Evolutionary conservation across 23 tunicate species (phyloP).

Genomic region (Trididemnum clinides): DNA sequence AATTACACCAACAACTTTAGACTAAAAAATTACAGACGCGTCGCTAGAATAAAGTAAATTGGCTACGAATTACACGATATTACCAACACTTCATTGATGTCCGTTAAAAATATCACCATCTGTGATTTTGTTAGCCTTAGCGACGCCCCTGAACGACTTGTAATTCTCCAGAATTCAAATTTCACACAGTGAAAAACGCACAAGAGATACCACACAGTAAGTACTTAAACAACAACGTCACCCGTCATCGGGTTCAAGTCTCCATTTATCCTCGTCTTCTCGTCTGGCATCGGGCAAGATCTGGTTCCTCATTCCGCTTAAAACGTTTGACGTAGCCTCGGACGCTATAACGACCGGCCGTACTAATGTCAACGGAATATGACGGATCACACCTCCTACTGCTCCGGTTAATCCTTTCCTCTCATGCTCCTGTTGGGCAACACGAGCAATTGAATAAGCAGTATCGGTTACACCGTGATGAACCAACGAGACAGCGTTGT

Average conservation of each 20-base stretch:
- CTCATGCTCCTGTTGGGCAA: slow-evolving; percentile 83
- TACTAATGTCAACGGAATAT: slow-evolving; percentile 85
- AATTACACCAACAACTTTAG: too few relatives aligned
- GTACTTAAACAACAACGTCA: background rate
- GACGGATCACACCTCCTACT: slow-evolving; percentile 86
- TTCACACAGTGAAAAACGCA: background rate
- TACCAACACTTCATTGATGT: too few relatives aligned
- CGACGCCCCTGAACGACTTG: background rate
- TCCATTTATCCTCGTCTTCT: slow-evolving; percentile 90
- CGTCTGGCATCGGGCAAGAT: slow-evolving; percentile 87
- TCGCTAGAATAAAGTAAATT: too few relatives aligned
- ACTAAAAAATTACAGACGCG: too few relatives aligned
- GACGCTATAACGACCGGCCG: slow-evolving; percentile 85
- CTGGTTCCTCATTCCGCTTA: slow-evolving; percentile 92
- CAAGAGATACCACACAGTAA: too few relatives aligned
- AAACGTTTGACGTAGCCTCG: slow-evolving; percentile 89
- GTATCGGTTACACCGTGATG: slow-evolving; percentile 71
- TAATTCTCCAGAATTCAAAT: too few relatives aligned
- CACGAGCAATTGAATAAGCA: slow-evolving; percentile 61
- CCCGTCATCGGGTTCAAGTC: background rate
- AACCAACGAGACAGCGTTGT: slow-evolving; percentile 74
- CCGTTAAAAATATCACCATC: too few relatives aligned
- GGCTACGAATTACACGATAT: too few relatives aligned
- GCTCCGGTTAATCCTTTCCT: slow-evolving; percentile 88
- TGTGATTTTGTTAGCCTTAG: too few relatives aligned